phyloP scores from a whole-genome alignment of 2,113 vertebrate genomes.

The Montifringilla adamsi region DNA sequence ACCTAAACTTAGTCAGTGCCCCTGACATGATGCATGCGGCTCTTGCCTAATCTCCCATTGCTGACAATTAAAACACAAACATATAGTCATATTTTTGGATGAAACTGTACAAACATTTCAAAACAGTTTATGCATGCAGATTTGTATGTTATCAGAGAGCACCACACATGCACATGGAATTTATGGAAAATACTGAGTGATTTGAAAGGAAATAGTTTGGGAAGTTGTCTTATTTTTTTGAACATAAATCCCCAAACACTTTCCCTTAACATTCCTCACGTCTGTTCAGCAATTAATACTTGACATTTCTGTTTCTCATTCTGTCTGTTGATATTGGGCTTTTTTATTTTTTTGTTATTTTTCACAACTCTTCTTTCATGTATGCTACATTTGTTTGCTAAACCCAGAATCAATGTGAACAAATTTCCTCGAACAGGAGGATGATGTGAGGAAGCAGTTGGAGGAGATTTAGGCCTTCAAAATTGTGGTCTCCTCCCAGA shows the following conservation, averaged over 20 bases:
- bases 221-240: slow-evolving; percentile 42
- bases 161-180: slow-evolving; percentile 56
- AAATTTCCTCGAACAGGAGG: background rate
- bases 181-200: slow-evolving; percentile 53
- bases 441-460: background rate
- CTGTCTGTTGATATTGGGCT: background rate
- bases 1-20: slow-evolving; percentile 18
- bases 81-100: slow-evolving; percentile 59
- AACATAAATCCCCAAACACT: slow-evolving; percentile 53
- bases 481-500: background rate
- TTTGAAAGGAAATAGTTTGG: slow-evolving; percentile 59
- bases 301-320: background rate
- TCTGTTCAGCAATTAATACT: slow-evolving; percentile 10
- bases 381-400: background rate
- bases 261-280: slow-evolving; percentile 37
- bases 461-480: background rate
- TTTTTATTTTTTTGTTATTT: background rate
- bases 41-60: slow-evolving; percentile 27
- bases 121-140: slow-evolving; percentile 60
- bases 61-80: slow-evolving; percentile 57
- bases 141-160: slow-evolving; percentile 58
- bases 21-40: slow-evolving; percentile 41
- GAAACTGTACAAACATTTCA: slow-evolving; percentile 59
- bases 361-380: background rate
- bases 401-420: background rate